Evolutionary conservation across 2,113 vertebrate species (phyloP).

Genomic region (Gnathonemus echidnorhynchus): DNA sequence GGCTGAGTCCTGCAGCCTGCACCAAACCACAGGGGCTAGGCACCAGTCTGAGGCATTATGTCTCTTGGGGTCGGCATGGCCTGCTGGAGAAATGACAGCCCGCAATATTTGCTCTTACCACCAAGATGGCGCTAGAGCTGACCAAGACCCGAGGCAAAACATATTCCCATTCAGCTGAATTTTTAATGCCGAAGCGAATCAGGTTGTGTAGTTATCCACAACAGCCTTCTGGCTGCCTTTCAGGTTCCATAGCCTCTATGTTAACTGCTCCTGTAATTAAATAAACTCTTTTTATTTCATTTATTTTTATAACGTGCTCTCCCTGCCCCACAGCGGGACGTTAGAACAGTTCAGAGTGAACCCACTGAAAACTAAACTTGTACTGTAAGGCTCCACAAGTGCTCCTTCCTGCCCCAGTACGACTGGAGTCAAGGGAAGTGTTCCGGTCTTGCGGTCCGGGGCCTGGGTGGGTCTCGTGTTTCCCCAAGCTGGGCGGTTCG

Average conservation of each 20-base stretch:
- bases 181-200: neutral
- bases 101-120: neutral
- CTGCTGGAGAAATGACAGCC: neutral
- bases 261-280: neutral
- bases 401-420: neutral
- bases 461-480: neutral
- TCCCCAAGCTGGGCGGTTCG: neutral
- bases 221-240: neutral
- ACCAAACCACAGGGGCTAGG: neutral
- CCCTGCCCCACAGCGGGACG: neutral
- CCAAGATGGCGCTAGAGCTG: neutral
- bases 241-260: neutral
- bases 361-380: neutral
- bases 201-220: neutral
- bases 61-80: neutral
- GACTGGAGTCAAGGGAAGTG: neutral
- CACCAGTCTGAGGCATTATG: neutral
- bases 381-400: neutral
- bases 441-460: neutral
- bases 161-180: neutral
- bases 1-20: neutral
- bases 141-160: neutral
- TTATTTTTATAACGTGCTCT: neutral
- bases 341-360: neutral
- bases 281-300: neutral